phyloP scores from a whole-genome alignment of 2,113 vertebrate genomes.

The Pterocles burchelli region DNA sequence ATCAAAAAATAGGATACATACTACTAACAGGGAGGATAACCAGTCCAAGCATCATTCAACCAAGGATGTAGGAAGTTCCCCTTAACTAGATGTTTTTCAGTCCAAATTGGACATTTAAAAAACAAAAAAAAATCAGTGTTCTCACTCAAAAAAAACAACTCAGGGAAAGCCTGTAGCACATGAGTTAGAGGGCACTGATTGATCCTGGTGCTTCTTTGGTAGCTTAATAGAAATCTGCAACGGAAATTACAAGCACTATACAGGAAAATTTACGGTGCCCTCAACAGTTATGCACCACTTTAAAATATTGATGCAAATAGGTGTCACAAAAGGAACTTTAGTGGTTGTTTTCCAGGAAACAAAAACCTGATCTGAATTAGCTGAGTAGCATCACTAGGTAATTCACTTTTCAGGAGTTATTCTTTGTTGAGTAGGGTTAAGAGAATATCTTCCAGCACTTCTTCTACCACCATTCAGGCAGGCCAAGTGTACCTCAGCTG shows the following conservation, averaged over 20 bases:
- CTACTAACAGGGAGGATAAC: not conserved
- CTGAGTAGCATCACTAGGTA: not conserved
- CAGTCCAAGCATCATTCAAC: not conserved
- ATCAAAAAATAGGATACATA: not conserved
- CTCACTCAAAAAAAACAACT: not conserved
- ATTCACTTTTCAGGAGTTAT: not conserved
- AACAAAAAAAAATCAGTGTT: not conserved
- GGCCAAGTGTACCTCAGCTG: not conserved
- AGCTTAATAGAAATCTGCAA: not conserved
- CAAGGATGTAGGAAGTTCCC: not conserved
- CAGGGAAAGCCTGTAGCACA: fast-evolving
- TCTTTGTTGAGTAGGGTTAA: not conserved
- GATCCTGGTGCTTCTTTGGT: not conserved
- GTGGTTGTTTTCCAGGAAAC: not conserved
- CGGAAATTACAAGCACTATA: not conserved
- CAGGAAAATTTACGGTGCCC: too few species aligned
- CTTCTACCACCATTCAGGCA: not conserved
- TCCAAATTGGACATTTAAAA: not conserved
- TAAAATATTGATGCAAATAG: not conserved
- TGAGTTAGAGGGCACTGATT: not conserved
- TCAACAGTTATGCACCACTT: not conserved
- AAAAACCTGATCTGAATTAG: not conserved
- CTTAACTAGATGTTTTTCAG: not conserved
- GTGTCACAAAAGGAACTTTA: not conserved
- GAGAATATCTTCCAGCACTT: not conserved